Percentiles rank a stretch among this genome's conserved stretches.
These are phyloP conservation scores for Raja brachyura DNA, from an alignment of 2,113 vertebrate genomes.

Conservation along the genomic window DNA sequence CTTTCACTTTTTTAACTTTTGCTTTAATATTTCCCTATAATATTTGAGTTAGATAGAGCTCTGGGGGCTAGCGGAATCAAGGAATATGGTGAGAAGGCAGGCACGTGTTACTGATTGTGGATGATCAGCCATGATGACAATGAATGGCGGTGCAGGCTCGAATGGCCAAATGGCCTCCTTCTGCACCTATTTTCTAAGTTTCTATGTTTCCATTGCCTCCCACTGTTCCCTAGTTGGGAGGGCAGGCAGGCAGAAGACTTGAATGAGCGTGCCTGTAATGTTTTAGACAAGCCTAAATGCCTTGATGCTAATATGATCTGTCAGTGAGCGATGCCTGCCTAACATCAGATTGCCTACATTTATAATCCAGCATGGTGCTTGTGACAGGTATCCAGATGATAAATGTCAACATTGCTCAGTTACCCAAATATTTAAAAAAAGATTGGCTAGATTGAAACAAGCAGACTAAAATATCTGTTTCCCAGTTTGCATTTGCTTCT, in stretches of 20 bases:
- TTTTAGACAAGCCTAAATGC: conserved; percentile 30
- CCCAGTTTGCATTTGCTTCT: no score
- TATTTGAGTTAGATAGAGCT: no score
- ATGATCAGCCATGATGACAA: no score
- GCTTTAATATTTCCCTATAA: neutral
- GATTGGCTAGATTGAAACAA: neutral
- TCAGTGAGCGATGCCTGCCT: conserved; percentile 21
- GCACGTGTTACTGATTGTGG: no score
- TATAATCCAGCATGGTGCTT: conserved; percentile 7
- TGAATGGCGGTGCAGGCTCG: no score
- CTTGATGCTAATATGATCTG: conserved; percentile 34
- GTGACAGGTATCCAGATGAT: conserved; percentile 11
- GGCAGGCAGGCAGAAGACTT: conserved; percentile 1
- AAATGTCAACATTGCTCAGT: conserved; percentile 31
- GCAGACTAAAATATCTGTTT: neutral
- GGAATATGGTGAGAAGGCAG: no score
- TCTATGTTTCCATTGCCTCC: neutral
- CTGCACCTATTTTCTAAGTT: no score
- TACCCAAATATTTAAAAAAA: conserved; percentile 20
- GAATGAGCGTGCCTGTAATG: conserved; percentile 5
- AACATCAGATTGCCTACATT: neutral
- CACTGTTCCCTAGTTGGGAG: neutral
- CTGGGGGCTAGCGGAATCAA: no score
- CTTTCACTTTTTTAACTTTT: neutral
- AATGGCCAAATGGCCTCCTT: no score